Percentiles rank a stretch among this genome's conserved stretches.
Evolutionary conservation across 2,797 vertebrate species (phyloP).

Genomic region (Acrossocheilus wenchowensis): DNA sequence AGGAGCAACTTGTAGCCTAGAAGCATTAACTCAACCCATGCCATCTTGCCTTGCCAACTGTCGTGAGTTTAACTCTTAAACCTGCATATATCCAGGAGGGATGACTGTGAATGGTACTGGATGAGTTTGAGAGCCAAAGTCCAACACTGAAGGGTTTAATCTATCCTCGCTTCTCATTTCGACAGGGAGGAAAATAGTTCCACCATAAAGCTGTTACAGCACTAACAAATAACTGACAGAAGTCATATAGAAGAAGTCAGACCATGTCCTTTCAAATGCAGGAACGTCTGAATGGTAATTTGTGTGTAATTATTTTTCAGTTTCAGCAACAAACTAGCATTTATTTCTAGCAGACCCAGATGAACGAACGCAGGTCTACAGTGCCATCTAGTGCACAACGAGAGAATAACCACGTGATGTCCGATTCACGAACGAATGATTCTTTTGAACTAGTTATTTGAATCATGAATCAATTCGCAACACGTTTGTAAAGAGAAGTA

Average conservation of each 20-base stretch:
- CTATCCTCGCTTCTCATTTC: neutral
- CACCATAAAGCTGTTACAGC: neutral
- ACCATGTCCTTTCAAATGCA: neutral
- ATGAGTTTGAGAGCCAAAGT: neutral
- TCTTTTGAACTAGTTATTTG: neutral
- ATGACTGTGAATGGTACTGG: neutral
- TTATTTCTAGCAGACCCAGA: neutral
- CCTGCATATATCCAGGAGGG: conserved; percentile 13
- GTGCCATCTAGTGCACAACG: conserved; percentile 51
- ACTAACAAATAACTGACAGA: neutral
- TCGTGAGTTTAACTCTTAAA: conserved; percentile 19
- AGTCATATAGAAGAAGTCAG: neutral
- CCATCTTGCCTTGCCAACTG: conserved; percentile 25
- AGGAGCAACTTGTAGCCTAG: neutral
- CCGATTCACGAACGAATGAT: neutral
- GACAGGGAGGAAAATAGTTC: neutral
- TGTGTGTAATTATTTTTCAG: neutral
- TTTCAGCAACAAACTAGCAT: neutral
- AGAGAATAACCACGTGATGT: neutral
- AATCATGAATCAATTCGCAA: neutral
- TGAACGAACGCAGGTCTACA: conserved; percentile 66
- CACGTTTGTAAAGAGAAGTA: neutral
- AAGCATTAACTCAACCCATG: neutral
- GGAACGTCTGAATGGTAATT: neutral
- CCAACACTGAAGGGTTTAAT: neutral